Evolutionary conservation across 2,888 invertebrate genomes (phyloP).

Genomic region (Chrysomela aeneicollis): DNA sequence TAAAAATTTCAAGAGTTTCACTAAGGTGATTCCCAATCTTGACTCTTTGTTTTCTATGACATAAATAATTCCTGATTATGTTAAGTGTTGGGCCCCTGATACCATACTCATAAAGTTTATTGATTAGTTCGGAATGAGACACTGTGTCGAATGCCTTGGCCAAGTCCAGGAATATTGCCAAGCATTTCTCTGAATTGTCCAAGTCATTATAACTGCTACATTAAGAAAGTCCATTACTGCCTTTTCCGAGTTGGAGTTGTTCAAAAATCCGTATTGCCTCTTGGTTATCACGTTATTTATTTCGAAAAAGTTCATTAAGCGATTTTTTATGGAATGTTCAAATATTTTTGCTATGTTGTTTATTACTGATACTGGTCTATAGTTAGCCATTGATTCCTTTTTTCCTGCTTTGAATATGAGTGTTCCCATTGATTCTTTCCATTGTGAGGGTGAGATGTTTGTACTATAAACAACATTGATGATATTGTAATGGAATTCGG

Average conservation of each 20-base stretch:
- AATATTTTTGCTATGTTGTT: slow-evolving; percentile 2
- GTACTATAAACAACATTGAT: no score
- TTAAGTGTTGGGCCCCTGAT: not conserved
- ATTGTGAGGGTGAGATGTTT: no score
- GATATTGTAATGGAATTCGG: no score
- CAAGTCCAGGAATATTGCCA: not conserved
- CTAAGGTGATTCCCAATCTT: not conserved
- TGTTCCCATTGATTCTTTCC: no score
- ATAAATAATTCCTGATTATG: no score
- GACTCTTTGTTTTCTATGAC: not conserved
- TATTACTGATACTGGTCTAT: not conserved
- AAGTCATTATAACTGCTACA: not conserved
- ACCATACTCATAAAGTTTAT: not conserved
- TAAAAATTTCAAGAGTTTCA: not conserved
- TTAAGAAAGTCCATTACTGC: not conserved
- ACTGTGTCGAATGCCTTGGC: no score
- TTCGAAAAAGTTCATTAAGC: not conserved
- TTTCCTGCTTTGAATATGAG: no score
- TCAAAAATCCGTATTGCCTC: not conserved
- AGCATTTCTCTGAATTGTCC: slow-evolving; percentile 1
- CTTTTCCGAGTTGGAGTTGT: not conserved
- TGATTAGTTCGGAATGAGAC: not conserved
- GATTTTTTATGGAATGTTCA: not conserved
- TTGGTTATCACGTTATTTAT: not conserved
- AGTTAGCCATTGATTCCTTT: no score